Evolutionary conservation across 2,888 invertebrate genomes (phyloP), one percentile per base, ranked within the genome.

Genomic region (Phragmatobia fuliginosa): DNA sequence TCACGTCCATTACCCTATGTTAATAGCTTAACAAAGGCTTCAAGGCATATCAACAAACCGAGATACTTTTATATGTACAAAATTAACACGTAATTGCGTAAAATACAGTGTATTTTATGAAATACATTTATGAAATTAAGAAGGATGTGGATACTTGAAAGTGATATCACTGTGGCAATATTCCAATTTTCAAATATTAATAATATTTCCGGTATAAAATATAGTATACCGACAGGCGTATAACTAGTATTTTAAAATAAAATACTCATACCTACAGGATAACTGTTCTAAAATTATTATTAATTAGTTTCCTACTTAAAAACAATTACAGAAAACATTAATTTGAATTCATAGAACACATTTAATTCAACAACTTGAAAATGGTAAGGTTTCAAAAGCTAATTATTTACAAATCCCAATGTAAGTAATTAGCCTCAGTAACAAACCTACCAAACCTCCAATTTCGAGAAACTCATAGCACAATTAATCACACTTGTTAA

Each of bases 1-100:
- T 82, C 79, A 79, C 79, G 79, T 83, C 81, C 73, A 74, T 78
- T 78, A 77, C 75, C 73, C 79, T 76, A 79, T 83, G 80, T 82
- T 86, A 72, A 67, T 67, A 78, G 77, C 78, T 81, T 75, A 75
- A 73, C 79, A 77, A 80, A 68, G 73, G 79, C 80, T 85, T 80
- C 72, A 75, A 79, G 78, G 80, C 77, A 78, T 75, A 74, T 80
- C 78, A 81, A 79, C 79, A 81, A 79, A 81, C 79, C 66, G 64
- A 79, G 73, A 67, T 65, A 62, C 70, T 77, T 71, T 61, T 76
- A 67, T 25, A 68, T 68, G 70, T 80, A 79, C 77, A 79, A 68
- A 74, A 72, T 74, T 75, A 76, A 45, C 75, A 75, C 14, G 16
- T 41, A 64, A 21, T 41, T 32, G 7, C 45, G n/a, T 49, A 49